Conservation (phyloP, 2,113 vertebrate genomes). For the Cromileptes altivelis region DNA sequence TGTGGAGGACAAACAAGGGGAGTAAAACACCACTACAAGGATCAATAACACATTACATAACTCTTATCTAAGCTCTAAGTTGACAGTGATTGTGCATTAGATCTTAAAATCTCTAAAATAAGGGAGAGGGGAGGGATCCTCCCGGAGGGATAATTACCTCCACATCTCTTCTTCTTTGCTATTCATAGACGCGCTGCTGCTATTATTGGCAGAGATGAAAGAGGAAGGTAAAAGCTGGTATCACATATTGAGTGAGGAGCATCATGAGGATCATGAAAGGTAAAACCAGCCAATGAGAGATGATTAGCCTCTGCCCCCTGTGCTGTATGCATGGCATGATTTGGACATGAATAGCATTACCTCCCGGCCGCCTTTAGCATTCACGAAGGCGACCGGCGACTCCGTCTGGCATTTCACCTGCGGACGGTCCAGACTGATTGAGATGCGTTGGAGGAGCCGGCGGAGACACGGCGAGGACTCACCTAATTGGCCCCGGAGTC, state of each 20-base stretch:
- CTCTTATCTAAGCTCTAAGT: conserved; percentile 4
- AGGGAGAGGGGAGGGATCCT: background rate
- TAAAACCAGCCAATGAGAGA: conserved; percentile 61
- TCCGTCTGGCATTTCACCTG: conserved; percentile 84
- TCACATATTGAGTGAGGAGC: conserved; percentile 26
- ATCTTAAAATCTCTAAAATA: conserved; percentile 26
- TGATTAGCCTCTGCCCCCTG: conserved; percentile 58
- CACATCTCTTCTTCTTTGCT: conserved; percentile 49
- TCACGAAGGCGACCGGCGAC: conserved; percentile 53
- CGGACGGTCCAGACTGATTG: conserved; percentile 75
- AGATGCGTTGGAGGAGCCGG: conserved; percentile 66
- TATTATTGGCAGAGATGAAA: conserved; percentile 53
- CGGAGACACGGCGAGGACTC: conserved; percentile 44
- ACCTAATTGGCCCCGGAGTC: conserved; percentile 82
- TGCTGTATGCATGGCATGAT: conserved; percentile 62
- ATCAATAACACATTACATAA: conserved; percentile 21
- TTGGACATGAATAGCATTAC: conserved; percentile 70
- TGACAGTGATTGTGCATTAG: conserved; percentile 5
- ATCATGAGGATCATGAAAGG: conserved; percentile 53
- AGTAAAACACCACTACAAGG: background rate
- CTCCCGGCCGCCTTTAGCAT: conserved; percentile 69
- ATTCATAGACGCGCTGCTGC: conserved; percentile 17
- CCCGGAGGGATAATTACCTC: conserved; percentile 48
- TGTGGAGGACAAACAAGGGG: too few species aligned
- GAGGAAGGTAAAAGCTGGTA: conserved; percentile 36